Evolutionary conservation across 35 echinoderm and acorn worm genomes (phyloP).

Genomic region (Acanthaster planci): DNA sequence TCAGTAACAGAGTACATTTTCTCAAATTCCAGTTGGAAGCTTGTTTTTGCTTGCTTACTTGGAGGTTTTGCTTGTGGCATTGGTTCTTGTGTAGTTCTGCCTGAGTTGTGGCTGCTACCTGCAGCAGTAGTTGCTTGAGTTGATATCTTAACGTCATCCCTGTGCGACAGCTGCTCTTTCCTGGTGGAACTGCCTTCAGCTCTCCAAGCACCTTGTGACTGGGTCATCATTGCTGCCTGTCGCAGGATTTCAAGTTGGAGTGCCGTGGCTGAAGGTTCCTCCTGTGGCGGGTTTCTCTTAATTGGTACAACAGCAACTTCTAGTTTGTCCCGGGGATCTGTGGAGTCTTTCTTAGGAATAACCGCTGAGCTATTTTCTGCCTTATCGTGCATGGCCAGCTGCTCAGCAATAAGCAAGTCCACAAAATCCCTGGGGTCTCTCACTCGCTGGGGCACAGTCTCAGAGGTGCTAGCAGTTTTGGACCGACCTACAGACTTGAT

Average conservation of each 20-base stretch:
- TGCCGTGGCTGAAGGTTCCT: neutral
- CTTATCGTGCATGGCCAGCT: neutral
- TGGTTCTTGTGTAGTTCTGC: constrained; percentile 23
- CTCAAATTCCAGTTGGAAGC: constrained; percentile 24
- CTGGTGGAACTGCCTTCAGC: neutral
- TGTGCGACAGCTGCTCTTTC: neutral
- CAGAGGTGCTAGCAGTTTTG: neutral
- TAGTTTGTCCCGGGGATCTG: neutral
- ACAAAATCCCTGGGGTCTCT: constrained; percentile 22
- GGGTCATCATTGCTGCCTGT: neutral
- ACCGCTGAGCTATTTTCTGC: neutral
- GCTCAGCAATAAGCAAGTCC: constrained; percentile 34
- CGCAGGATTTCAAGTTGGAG: constrained; percentile 13
- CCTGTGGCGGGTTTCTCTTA: neutral
- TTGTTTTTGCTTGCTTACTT: neutral
- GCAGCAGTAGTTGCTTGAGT: neutral
- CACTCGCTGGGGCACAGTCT: neutral
- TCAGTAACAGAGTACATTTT: neutral
- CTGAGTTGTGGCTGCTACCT: neutral
- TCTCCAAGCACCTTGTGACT: neutral
- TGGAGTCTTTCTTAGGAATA: neutral
- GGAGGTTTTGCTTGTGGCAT: neutral
- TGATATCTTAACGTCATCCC: constrained; percentile 15
- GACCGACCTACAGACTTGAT: neutral
- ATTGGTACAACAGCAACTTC: neutral